A percentile compares a stretch with the other conserved stretches of the same genome.
phyloP scores from a whole-genome alignment of 2,797 vertebrate genomes.

The Psittacula echo region DNA sequence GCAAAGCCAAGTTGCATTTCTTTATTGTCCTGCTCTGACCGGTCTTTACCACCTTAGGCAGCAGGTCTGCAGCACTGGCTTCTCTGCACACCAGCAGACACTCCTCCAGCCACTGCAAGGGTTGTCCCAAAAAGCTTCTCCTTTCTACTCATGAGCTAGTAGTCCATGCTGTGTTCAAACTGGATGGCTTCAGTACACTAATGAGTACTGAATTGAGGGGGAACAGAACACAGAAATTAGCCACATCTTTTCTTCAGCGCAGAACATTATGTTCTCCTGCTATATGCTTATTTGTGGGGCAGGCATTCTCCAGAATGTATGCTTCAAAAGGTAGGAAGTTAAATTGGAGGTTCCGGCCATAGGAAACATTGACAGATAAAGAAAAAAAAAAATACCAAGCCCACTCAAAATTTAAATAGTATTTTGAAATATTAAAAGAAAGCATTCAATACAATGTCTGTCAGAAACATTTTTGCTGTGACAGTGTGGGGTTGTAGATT shows the following conservation, averaged over 20 bases:
- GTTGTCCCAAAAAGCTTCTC: neutral
- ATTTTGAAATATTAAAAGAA: neutral
- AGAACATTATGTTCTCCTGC: neutral
- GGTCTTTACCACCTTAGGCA: neutral
- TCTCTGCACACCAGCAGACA: accelerated
- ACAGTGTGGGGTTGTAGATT: neutral
- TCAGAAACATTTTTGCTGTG: neutral
- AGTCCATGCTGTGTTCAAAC: neutral
- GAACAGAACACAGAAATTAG: conserved; percentile 5
- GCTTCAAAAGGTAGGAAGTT: conserved; percentile 54
- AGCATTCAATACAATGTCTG: neutral
- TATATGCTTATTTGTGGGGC: conserved; percentile 13
- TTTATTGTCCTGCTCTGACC: neutral
- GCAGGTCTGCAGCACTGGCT: neutral
- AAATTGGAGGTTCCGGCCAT: conserved; percentile 20
- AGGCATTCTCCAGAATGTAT: neutral
- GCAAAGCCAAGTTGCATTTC: neutral
- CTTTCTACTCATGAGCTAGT: neutral
- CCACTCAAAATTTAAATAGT: neutral
- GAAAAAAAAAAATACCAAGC: neutral
- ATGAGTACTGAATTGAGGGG: neutral
- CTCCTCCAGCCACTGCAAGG: neutral
- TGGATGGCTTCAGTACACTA: neutral
- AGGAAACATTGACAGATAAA: neutral
- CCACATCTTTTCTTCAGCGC: conserved; percentile 33